These are phyloP conservation scores for Drosophila birchii DNA, from an alignment of 2,888 invertebrate species.

Conservation along the genomic window DNA sequence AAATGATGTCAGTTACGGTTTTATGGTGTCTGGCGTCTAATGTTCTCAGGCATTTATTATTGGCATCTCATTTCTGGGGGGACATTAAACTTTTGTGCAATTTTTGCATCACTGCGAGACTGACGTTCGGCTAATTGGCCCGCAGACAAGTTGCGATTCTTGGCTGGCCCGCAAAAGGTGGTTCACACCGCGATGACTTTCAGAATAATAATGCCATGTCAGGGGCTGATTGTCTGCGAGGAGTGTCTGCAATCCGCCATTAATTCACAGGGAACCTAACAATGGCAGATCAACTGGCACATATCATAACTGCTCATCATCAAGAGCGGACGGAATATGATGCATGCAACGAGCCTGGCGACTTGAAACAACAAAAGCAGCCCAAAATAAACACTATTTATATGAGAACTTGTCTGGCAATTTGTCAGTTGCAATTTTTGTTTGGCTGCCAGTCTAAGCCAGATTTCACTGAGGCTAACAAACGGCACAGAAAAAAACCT, in stretches of 20 bases:
- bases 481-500: constrained; percentile 20
- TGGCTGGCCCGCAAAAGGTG: constrained; percentile 11
- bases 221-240: constrained; percentile 31
- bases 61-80: constrained; percentile 12
- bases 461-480: constrained; percentile 53
- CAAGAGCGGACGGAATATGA: constrained; percentile 33
- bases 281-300: constrained; percentile 72
- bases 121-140: constrained; percentile 37
- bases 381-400: constrained; percentile 43
- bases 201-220: constrained; percentile 59
- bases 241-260: constrained; percentile 27
- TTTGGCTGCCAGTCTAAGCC: constrained; percentile 12
- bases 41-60: constrained; percentile 18
- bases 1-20: constrained; percentile 43
- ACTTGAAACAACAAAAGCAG: constrained; percentile 29
- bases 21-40: background rate
- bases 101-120: constrained; percentile 29
- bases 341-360: constrained; percentile 3
- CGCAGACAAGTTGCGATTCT: constrained; percentile 51
- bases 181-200: constrained; percentile 62
- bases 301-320: constrained; percentile 75
- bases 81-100: constrained; percentile 25
- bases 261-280: constrained; percentile 68
- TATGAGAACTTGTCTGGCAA: constrained; percentile 45
- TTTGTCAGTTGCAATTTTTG: constrained; percentile 46